Evolutionary conservation across 1,140 invertebrate species (phyloP).

Genomic region (Halictus rubicundus): DNA sequence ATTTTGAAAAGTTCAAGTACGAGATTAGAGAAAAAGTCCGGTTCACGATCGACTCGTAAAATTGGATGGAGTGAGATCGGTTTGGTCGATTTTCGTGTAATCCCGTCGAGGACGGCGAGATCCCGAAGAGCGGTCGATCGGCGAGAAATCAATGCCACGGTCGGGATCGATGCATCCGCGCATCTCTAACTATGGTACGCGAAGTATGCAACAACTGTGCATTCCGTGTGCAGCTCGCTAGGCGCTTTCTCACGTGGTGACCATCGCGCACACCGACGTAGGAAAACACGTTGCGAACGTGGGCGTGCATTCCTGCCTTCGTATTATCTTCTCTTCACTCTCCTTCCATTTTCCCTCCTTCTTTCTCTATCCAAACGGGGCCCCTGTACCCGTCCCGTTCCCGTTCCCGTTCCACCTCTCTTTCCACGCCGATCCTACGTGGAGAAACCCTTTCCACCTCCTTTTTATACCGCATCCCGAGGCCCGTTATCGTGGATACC

Average conservation of each 20-base stretch:
- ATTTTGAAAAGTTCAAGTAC: no score
- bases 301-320: conserved; percentile 78
- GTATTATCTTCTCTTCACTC: conserved; percentile 72
- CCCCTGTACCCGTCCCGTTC: conserved; percentile 48
- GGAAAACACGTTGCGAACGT: conserved; percentile 76
- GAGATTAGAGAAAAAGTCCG: no score
- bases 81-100: conserved; percentile 1
- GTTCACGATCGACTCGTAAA: no score
- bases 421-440: conserved; percentile 36
- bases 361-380: conserved; percentile 19
- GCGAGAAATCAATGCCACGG: conserved; percentile 63
- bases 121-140: not conserved
- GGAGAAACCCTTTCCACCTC: conserved; percentile 40
- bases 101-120: not conserved
- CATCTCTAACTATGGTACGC: conserved; percentile 69
- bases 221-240: conserved; percentile 72
- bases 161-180: conserved; percentile 65
- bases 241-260: conserved; percentile 72
- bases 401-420: conserved; percentile 17
- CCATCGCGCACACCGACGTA: conserved; percentile 69
- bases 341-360: conserved; percentile 32
- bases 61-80: not conserved
- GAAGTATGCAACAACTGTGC: conserved; percentile 72
- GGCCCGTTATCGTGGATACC: conserved; percentile 66
- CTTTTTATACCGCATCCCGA: conserved; percentile 53